Base-by-base conservation (phyloP, 2,113 vertebrate genomes). In the Aegotheles bennettii region DNA sequence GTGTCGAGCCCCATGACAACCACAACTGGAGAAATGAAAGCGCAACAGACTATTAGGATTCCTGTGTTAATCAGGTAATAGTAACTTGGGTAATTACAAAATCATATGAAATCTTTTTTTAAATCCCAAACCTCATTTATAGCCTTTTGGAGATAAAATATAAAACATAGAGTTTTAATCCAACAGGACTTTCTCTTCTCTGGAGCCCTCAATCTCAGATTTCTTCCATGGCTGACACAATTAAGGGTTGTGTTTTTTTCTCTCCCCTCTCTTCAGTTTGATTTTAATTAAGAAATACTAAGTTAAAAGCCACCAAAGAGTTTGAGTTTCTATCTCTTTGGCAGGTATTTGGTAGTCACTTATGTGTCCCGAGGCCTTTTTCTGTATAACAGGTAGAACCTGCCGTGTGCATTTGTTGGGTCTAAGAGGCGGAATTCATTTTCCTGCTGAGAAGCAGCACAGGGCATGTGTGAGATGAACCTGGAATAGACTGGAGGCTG, bases 41-140 rank as follows among this genome's bases (percentile, higher is more conserved):
- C 24, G 95, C 94, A 94, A 84, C 96, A 97, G 97, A 97, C 97
- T 97, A 97, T 97, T 97, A 97, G 97, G 97, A 97, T 97, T 97
- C 97, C 97, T 97, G 97, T 96, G 97, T 96, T 98, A 98, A 98
- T 98, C 98, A 98, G 97, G 97, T 98, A 98, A 97, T 98, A 97
- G 97, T 98, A 97, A 98, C 97, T 97, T 97, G 97, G 97, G 97
- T 98, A 98, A 98, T 98, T 98, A 98, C 98, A 95, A 98, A 98
- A 98, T 98, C 98, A 98, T 94, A 96, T 96, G 96, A 97, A 98
- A 98, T 98, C 97, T 97, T 97, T 97, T 97, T 97, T 97, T 95
- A 96, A 98, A 97, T 98, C 98, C 97, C 97, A 93, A 97, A 97
- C 93, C 97, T 98, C 97, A 98, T 98, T 98, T 98, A 96, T 95